Conservation (phyloP, 2,888 invertebrate genomes). For the Scaptodrosophila latifasciaeformis region DNA sequence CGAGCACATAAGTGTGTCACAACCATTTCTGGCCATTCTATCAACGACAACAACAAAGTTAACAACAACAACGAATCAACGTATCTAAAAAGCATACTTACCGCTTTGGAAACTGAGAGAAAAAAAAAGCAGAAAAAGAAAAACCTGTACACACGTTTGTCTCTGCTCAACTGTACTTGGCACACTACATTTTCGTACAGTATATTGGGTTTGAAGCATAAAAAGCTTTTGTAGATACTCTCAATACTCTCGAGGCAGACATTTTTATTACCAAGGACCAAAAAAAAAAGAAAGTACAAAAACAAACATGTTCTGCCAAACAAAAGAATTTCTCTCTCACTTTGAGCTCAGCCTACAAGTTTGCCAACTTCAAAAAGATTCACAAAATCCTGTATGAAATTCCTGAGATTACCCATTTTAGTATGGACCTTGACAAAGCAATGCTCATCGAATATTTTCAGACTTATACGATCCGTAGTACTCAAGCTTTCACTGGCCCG, state of each 20-base stretch:
- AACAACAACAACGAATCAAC: constrained; percentile 12
- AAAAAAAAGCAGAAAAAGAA: no score
- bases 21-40: constrained; percentile 21
- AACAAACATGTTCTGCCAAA: no score
- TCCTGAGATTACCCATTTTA: constrained; percentile 15
- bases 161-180: neutral
- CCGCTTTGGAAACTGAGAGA: constrained; percentile 56
- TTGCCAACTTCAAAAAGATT: constrained; percentile 19
- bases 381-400: constrained; percentile 10
- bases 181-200: constrained; percentile 55
- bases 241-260: constrained; percentile 46
- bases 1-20: neutral
- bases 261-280: constrained; percentile 46
- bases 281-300: no score
- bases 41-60: constrained; percentile 21
- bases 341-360: neutral
- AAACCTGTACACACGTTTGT: no score
- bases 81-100: constrained; percentile 52
- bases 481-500: constrained; percentile 1
- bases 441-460: constrained; percentile 34
- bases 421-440: constrained; percentile 27
- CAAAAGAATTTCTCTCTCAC: no score
- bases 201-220: constrained; percentile 68
- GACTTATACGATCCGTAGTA: constrained; percentile 12
- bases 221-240: constrained; percentile 62